Percentiles rank a stretch among this genome's conserved stretches.
Conservation (phyloP, 2,888 invertebrate species). For the Dynastes grantii region DNA sequence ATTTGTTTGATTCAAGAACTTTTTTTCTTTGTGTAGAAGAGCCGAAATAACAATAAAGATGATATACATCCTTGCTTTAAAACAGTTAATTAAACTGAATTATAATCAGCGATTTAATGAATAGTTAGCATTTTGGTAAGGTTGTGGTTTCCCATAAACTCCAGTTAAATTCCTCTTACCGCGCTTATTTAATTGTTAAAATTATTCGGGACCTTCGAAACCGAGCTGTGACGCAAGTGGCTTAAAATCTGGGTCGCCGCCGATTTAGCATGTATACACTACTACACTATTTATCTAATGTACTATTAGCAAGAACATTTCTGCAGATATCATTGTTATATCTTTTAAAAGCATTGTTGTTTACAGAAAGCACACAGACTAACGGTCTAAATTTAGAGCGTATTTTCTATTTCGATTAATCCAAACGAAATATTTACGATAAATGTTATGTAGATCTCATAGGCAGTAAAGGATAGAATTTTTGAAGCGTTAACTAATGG, state of each 20-base stretch:
- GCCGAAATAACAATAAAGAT: no score
- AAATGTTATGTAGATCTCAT: no score
- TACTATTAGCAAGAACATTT: conserved; percentile 6
- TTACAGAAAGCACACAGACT: neutral
- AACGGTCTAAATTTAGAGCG: neutral
- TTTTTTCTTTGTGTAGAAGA: no score
- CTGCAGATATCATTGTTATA: neutral
- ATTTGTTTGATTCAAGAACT: no score
- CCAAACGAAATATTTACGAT: no score
- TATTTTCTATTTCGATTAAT: neutral
- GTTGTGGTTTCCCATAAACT: conserved; percentile 8
- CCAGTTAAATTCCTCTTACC: conserved; percentile 16
- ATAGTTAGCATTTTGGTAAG: neutral
- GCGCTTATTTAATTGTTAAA: conserved; percentile 1
- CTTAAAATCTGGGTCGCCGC: conserved; percentile 30
- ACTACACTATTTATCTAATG: conserved; percentile 2
- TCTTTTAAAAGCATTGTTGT: neutral
- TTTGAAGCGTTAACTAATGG: no score
- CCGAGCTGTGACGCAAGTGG: conserved; percentile 17
- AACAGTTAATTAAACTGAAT: no score
- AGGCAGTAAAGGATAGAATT: no score
- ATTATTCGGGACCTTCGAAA: conserved; percentile 17
- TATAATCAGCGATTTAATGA: no score
- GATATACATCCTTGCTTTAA: no score
- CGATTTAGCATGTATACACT: conserved; percentile 1